These are phyloP conservation scores for Trichogramma dendrolimi DNA, from an alignment of 2,888 invertebrate genomes.

Conservation along the genomic window DNA sequence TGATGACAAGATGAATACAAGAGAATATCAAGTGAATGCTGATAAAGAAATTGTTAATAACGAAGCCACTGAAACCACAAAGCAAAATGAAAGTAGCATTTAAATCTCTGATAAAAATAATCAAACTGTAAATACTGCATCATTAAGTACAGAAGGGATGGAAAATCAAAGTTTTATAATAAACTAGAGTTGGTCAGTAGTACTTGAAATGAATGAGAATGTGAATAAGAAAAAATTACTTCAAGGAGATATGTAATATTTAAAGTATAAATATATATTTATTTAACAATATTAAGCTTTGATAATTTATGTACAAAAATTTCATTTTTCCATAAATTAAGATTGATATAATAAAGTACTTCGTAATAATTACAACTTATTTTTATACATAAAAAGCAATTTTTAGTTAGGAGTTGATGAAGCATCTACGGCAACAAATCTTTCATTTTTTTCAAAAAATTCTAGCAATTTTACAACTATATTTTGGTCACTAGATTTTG, in stretches of 20 bases:
- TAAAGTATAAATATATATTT: background rate
- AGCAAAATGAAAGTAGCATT: background rate
- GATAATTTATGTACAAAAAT: constrained; percentile 13
- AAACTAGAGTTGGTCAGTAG: too few species aligned
- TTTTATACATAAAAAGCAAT: background rate
- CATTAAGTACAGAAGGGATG: too few species aligned
- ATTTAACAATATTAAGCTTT: constrained; percentile 9
- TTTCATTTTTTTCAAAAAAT: constrained; percentile 38
- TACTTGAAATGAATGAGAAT: too few species aligned
- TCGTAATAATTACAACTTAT: background rate
- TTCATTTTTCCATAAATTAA: background rate
- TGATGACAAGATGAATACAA: too few species aligned
- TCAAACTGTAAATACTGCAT: background rate
- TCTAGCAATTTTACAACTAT: constrained; percentile 39
- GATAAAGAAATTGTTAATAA: constrained; percentile 26
- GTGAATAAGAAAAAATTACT: too few species aligned
- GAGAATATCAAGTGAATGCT: constrained; percentile 28
- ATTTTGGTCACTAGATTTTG: constrained; percentile 36
- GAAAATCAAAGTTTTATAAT: too few species aligned
- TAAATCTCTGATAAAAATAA: constrained; percentile 4
- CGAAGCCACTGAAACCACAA: constrained; percentile 32
- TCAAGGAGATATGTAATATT: background rate
- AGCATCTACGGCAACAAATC: constrained; percentile 15
- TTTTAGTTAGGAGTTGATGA: constrained; percentile 16
- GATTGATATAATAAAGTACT: too few species aligned